A percentile compares a stretch with the other conserved stretches of the same genome.
Conservation (phyloP, 2,888 invertebrate genomes). For the Ferrisia virgata region DNA sequence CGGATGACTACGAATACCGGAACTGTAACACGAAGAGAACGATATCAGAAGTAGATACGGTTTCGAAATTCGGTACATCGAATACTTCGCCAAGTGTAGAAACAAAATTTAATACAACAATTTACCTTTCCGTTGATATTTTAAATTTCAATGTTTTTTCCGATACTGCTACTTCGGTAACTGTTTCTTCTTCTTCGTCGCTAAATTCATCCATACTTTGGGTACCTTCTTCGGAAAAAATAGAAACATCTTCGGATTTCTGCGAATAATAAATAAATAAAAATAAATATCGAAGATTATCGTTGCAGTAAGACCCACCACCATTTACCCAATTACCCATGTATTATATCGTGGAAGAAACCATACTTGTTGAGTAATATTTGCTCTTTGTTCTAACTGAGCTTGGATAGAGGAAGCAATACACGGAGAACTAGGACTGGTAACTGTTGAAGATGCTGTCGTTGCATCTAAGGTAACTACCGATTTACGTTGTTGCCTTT, state of each 20-base stretch:
- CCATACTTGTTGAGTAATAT: constrained; percentile 31
- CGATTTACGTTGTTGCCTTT: constrained; percentile 61
- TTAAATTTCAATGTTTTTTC: constrained; percentile 73
- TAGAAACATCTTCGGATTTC: constrained; percentile 38
- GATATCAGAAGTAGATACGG: background rate
- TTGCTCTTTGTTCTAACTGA: constrained; percentile 30
- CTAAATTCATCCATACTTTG: constrained; percentile 35
- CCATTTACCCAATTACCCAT: background rate
- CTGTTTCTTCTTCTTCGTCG: constrained; percentile 58
- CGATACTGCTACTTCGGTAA: constrained; percentile 66
- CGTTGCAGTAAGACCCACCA: background rate
- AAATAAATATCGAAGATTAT: background rate
- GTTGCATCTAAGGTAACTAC: constrained; percentile 43
- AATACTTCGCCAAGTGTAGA: background rate
- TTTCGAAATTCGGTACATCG: background rate
- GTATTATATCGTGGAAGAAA: background rate
- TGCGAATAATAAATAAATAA: background rate
- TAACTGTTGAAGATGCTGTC: constrained; percentile 20
- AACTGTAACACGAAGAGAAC: constrained; percentile 46
- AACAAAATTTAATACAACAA: no score
- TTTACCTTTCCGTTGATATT: constrained; percentile 68
- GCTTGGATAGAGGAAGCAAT: constrained; percentile 8
- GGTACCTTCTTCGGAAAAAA: constrained; percentile 36
- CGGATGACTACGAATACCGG: constrained; percentile 63
- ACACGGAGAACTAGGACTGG: constrained; percentile 43